These are phyloP conservation scores for Sebastes oblongus DNA, from an alignment of 2,797 vertebrate species.

Conservation along the genomic window DNA sequence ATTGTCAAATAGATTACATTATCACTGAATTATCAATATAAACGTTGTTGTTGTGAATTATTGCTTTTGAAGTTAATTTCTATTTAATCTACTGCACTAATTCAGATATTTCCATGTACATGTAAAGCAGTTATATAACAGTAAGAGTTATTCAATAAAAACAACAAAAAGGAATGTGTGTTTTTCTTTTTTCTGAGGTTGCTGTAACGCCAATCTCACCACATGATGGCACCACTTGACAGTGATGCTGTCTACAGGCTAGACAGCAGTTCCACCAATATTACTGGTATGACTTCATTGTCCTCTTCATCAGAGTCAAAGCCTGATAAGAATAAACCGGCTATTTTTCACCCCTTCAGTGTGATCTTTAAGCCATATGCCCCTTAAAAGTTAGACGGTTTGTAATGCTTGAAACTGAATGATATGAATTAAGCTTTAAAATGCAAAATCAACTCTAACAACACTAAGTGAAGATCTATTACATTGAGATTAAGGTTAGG, in stretches of 20 bases:
- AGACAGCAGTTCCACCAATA: not conserved
- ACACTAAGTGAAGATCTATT: not conserved
- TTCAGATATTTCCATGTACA: not conserved
- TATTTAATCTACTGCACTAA: not conserved
- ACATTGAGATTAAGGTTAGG: not conserved
- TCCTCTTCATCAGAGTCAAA: not conserved
- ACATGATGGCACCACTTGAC: constrained; percentile 39
- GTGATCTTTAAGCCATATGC: not conserved
- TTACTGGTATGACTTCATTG: not conserved
- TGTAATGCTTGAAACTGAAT: not conserved
- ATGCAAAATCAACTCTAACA: not conserved
- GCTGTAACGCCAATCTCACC: not conserved
- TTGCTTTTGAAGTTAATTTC: not conserved
- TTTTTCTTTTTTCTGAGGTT: not conserved
- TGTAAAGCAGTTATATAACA: not conserved
- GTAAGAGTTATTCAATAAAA: not conserved
- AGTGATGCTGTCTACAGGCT: not conserved
- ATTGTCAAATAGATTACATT: not conserved
- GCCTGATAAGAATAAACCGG: too few relatives aligned
- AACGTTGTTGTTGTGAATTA: not conserved
- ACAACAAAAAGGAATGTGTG: not conserved
- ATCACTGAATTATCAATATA: not conserved
- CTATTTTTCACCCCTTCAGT: not conserved
- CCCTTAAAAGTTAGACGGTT: not conserved
- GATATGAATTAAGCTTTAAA: not conserved